Evolutionary conservation across 2,113 vertebrate genomes (phyloP), one percentile per base, ranked within the genome.

Genomic region (Toxotes chatareus): DNA sequence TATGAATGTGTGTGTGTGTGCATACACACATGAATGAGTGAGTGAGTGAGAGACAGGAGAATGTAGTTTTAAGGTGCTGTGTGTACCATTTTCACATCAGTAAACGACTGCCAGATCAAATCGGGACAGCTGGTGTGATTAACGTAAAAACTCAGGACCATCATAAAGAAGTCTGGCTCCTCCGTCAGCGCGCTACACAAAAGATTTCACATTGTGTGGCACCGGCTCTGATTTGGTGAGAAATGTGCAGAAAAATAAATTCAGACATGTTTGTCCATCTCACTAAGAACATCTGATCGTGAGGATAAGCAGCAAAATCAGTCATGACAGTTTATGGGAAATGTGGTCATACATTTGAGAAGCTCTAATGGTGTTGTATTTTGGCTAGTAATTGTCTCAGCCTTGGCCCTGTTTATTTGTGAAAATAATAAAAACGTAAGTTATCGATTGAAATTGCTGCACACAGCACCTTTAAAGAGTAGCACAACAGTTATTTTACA

Each of bases 401-500:
- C 8, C 38, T 64, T 11, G 16, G 60, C 16, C 36, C 19, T 34
- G 16, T 68, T 72, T 53, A 46, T 78, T 55, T 46, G 56, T 70
- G 4, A 32, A 32, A 7, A 49, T 68, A 21, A 44, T 70, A 46
- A 70, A 8, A 65, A 55, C 3, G 27, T 27, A 34, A 21, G 31
- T 56, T 13, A 44, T 38, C 6, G 78, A 46, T 82, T 78, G 68
- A 55, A 73, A 73, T 19, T 65, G 74, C 67, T 81, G 67, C 83
- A 88, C 66, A 76, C 61, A 60, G 86, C 73, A 86, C 70, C 82
- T 80, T 79, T 70, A 56, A 76, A 44, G 38, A 84, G 42, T 65
- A 85, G 79, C 70, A 86, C 82, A 76, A 76, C 73, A 57, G 60
- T 86, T 88, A 82, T 83, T 70, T 90, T 91, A 76, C 67, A 74